Percentiles rank a stretch among this genome's conserved stretches.
Conservation (phyloP, 1,140 invertebrate species). For the Lamellibrachia luymesi region DNA sequence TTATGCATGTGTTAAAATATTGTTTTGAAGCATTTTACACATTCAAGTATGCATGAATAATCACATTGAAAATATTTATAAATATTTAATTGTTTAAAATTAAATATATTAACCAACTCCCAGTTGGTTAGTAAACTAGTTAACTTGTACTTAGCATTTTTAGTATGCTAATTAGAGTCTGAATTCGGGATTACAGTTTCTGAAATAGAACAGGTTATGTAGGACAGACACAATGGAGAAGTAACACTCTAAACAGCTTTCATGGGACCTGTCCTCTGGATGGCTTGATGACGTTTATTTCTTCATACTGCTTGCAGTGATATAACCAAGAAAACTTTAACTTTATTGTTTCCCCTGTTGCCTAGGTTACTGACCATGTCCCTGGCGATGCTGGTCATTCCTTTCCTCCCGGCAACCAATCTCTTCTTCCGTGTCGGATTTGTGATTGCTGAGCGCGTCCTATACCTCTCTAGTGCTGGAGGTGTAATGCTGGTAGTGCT, state of each 20-base stretch:
- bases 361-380: constrained; percentile 44
- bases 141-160: too few species aligned
- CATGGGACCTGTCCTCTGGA: neutral
- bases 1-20: neutral
- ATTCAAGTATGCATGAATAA: too few species aligned
- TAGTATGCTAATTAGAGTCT: too few species aligned
- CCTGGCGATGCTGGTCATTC: constrained; percentile 80
- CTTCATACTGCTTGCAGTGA: too few species aligned
- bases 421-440: constrained; percentile 96
- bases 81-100: too few species aligned
- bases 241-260: neutral
- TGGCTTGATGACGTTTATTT: too few species aligned
- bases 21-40: neutral
- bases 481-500: constrained; percentile 84
- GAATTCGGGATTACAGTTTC: too few species aligned
- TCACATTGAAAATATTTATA: too few species aligned
- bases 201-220: too few species aligned
- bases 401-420: constrained; percentile 95
- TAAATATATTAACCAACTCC: too few species aligned
- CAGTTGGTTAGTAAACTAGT: too few species aligned
- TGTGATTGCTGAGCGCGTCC: constrained; percentile 89
- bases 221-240: neutral
- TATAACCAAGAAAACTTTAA: neutral
- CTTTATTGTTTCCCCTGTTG: constrained; percentile 24
- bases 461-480: constrained; percentile 95